Evolutionary conservation across 2,797 vertebrate species (phyloP).

Genomic region (Muraenolepis orangiensis): DNA sequence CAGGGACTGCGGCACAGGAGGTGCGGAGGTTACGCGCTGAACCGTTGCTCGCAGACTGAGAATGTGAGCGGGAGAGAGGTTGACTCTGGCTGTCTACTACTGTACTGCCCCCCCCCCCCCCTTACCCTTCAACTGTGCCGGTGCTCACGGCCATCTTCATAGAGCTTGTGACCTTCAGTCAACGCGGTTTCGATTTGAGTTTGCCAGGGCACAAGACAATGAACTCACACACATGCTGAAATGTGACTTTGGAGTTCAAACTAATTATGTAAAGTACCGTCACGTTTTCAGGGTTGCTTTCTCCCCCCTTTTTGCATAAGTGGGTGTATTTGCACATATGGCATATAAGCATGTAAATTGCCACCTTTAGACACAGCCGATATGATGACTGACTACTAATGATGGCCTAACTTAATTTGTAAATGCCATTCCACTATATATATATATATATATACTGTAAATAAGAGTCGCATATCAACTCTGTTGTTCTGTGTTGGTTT

Average conservation of each 20-base stretch:
- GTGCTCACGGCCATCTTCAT: too few relatives aligned
- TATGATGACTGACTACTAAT: neutral
- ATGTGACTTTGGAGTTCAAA: slow-evolving; percentile 39
- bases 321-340: slow-evolving; percentile 29
- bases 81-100: slow-evolving; percentile 42
- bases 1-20: slow-evolving; percentile 1
- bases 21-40: neutral
- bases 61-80: slow-evolving; percentile 42
- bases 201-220: slow-evolving; percentile 7
- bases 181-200: neutral
- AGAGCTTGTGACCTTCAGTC: neutral
- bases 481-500: neutral
- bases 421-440: slow-evolving; percentile 1
- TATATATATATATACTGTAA: too few relatives aligned
- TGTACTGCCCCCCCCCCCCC: neutral
- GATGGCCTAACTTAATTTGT: neutral
- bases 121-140: neutral
- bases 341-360: slow-evolving; percentile 10
- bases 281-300: slow-evolving; percentile 26
- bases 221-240: slow-evolving; percentile 37
- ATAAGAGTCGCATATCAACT: neutral
- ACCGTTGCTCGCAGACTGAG: slow-evolving; percentile 16
- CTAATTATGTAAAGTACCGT: slow-evolving; percentile 47
- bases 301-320: slow-evolving; percentile 29
- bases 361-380: neutral